phyloP scores from a whole-genome alignment of 2,113 vertebrate species.

The Dascyllus trimaculatus region DNA sequence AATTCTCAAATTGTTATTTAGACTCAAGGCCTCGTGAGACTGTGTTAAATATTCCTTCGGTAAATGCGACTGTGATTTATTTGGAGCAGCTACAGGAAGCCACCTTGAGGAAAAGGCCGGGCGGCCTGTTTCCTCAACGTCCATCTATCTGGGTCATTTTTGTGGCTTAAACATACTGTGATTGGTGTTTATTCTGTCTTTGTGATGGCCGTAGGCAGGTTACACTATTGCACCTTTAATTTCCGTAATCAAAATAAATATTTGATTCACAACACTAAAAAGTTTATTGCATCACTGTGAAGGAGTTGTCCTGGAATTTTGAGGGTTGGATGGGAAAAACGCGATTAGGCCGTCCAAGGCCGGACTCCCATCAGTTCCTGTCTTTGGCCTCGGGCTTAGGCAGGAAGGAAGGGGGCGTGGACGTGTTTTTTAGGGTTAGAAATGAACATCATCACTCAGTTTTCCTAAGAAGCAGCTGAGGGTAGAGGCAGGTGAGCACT shows the following conservation, averaged over 20 bases:
- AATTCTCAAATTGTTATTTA: too few species aligned
- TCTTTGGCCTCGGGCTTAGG: conserved; percentile 67
- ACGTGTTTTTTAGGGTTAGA: conserved; percentile 24
- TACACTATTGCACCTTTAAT: neutral
- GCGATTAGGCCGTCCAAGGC: conserved; percentile 64
- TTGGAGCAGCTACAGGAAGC: conserved; percentile 42
- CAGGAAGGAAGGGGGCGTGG: conserved; percentile 79
- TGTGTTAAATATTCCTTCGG: neutral
- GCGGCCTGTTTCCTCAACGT: conserved; percentile 31
- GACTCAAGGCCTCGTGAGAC: too few species aligned
- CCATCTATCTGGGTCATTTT: conserved; percentile 30
- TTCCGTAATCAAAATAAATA: neutral
- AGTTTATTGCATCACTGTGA: neutral
- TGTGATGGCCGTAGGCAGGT: neutral
- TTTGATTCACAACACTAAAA: conserved; percentile 2
- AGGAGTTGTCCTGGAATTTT: conserved; percentile 37
- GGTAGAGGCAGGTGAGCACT: neutral
- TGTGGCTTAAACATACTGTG: neutral
- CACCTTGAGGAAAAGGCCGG: conserved; percentile 58
- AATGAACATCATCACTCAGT: conserved; percentile 11
- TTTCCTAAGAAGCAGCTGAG: conserved; percentile 21
- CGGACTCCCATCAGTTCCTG: conserved; percentile 83
- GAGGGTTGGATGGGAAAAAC: conserved; percentile 44
- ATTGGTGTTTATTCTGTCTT: neutral
- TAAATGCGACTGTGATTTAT: conserved; percentile 37